Base-by-base conservation (phyloP, 2,113 vertebrate genomes). In the Pavo muticus region DNA sequence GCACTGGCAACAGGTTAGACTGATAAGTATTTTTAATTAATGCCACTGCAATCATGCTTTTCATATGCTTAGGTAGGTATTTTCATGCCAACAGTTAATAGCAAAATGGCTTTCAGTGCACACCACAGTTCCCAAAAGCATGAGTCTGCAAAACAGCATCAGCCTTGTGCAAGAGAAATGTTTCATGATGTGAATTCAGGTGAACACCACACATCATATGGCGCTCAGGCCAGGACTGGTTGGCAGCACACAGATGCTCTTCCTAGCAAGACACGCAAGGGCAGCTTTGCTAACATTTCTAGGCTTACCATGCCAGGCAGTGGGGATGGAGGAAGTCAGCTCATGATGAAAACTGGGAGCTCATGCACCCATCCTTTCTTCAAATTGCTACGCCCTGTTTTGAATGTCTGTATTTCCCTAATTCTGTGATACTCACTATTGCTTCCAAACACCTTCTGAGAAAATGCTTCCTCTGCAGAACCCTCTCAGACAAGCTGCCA, bases 11-110 rank as follows among this genome's bases (percentile, higher is more conserved):
- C 65, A 84, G 54, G 39, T 48, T 73, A 87, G 75, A 88, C 25
- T 64, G 90, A 85, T 90, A 93, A 90, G 48, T 71, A 91, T 92
- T 94, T 95, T 95, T 80, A 97, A 95, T 94, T 91, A 95, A 94
- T 79, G 37, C 48, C 71, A 94, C 71, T 21, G 27, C 25, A 79
- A 70, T 87, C 14, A 48, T 25, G 35, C 14, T 6, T 69, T 80
- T 65, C 50, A 47, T 71, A 24, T 52, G 86, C 23, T 75, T 42
- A 79, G 1, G 4, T 47, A 37, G 24, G 25, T 67, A 48, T 86
- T 92, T 88, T 68, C 52, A 71, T 30, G 44, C 11, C 21, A 44
- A 40, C 9, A 8, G 3, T 71, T 87, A 91, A 83, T 11, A 87
- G 57, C 14, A 82, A 84, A 95, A 92, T 27, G 32, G 23, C 27